Percentiles rank a stretch among this genome's conserved stretches.
Conservation (phyloP, 2,888 invertebrate genomes). For the Brachylomia viminalis region DNA sequence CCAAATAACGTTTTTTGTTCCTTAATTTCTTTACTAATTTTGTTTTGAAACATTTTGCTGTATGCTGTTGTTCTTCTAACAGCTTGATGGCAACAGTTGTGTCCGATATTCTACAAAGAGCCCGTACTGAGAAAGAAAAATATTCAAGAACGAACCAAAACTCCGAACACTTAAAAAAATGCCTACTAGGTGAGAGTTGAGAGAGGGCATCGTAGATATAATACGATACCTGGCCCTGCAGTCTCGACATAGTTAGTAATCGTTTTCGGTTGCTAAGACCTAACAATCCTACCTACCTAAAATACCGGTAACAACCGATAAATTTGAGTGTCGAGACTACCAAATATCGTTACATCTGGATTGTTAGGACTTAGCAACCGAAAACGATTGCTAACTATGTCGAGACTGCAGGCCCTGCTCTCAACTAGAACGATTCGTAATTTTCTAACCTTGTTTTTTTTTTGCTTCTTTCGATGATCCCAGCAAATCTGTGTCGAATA, state of each 20-base stretch:
- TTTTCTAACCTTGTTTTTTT: neutral
- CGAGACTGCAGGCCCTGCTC: no score
- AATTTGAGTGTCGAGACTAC: no score
- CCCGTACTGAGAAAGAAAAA: slow-evolving; percentile 8
- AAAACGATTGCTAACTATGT: no score
- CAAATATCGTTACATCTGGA: no score
- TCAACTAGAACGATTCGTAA: neutral
- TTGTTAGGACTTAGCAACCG: no score
- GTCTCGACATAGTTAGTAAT: no score
- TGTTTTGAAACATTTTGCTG: slow-evolving; percentile 52
- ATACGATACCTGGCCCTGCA: no score
- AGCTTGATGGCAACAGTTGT: slow-evolving; percentile 23
- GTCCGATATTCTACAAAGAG: neutral
- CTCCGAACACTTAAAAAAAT: neutral
- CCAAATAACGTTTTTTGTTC: slow-evolving; percentile 72
- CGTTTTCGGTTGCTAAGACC: no score
- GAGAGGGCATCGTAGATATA: neutral
- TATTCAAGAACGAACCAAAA: neutral
- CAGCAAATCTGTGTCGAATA: neutral
- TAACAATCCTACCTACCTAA: no score
- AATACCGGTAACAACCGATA: no score
- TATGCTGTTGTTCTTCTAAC: slow-evolving; percentile 28
- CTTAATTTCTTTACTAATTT: slow-evolving; percentile 66
- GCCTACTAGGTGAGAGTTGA: neutral
- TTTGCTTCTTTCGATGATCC: neutral